Conservation (phyloP, 1,140 invertebrate genomes). For the Tetramorium alpestre region DNA sequence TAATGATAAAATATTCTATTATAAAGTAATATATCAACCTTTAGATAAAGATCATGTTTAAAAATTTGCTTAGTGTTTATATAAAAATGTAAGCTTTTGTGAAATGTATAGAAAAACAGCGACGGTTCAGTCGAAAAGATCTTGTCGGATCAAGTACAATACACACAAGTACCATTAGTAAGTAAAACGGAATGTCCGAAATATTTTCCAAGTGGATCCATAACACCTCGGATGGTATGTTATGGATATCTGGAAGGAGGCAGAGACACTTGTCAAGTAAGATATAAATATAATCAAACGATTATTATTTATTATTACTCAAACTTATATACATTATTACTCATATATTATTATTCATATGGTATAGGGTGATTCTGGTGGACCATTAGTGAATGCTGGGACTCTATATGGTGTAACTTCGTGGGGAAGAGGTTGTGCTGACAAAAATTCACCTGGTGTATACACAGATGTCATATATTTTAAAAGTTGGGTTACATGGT, state of each 20-base stretch:
- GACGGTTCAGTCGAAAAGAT: not conserved
- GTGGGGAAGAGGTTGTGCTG: slow-evolving; percentile 88
- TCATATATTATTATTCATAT: not conserved
- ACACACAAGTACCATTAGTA: slow-evolving; percentile 67
- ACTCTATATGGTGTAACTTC: slow-evolving; percentile 87
- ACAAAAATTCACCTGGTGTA: slow-evolving; percentile 86
- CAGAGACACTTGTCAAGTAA: slow-evolving; percentile 78
- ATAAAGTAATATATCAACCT: not conserved
- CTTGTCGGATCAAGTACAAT: slow-evolving; percentile 60
- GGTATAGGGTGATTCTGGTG: slow-evolving; percentile 89
- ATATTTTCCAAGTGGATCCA: slow-evolving; percentile 64
- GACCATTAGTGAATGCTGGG: slow-evolving; percentile 87
- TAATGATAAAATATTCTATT: slow-evolving; percentile 21
- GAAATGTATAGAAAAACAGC: not conserved
- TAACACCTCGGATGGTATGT: slow-evolving; percentile 69
- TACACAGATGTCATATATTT: slow-evolving; percentile 86
- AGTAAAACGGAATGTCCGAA: slow-evolving; percentile 35
- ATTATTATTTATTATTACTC: slow-evolving; percentile 3
- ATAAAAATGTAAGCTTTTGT: not conserved
- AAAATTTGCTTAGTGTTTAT: not conserved
- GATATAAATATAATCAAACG: not conserved
- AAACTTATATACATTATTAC: not conserved
- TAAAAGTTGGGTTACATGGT: slow-evolving; percentile 80
- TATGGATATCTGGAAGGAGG: slow-evolving; percentile 73
- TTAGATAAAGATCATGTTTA: not conserved